phyloP scores from a whole-genome alignment of 1,140 invertebrate genomes.

The Lethocerus indicus region DNA sequence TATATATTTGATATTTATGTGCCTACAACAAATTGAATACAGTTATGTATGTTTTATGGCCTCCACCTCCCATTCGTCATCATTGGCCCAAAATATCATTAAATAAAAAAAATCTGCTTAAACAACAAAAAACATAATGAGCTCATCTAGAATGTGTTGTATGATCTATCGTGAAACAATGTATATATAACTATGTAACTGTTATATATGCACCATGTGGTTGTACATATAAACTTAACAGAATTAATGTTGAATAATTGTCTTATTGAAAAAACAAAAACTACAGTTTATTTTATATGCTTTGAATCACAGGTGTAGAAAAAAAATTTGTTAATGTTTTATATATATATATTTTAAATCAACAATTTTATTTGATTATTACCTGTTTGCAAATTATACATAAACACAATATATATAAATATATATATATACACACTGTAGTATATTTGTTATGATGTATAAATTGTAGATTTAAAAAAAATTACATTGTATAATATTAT shows the following conservation, averaged over 20 bases:
- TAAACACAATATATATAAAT: background rate
- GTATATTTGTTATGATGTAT: slow-evolving; percentile 11
- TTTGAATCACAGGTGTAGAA: slow-evolving; percentile 7
- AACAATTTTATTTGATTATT: slow-evolving; percentile 8
- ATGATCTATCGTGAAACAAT: too few species aligned
- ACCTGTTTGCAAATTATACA: slow-evolving; percentile 4
- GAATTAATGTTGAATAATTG: slow-evolving; percentile 10
- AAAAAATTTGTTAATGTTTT: slow-evolving; percentile 14
- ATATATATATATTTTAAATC: slow-evolving; percentile 14
- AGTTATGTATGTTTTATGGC: background rate
- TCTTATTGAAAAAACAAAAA: slow-evolving; percentile 3
- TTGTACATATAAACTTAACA: slow-evolving; percentile 14
- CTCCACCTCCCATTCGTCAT: background rate
- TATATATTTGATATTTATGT: too few species aligned
- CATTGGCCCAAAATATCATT: background rate
- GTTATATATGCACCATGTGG: slow-evolving; percentile 9
- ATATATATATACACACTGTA: slow-evolving; percentile 5
- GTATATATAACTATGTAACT: too few species aligned
- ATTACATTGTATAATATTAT: slow-evolving; percentile 10
- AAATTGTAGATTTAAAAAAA: slow-evolving; percentile 8
- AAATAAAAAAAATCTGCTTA: slow-evolving; percentile 6
- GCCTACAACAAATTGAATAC: background rate
- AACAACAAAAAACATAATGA: slow-evolving; percentile 3
- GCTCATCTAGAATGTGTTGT: slow-evolving; percentile 8
- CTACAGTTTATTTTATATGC: slow-evolving; percentile 12